Conservation (phyloP, 2,113 vertebrate genomes). For the Centropus unirufus region DNA sequence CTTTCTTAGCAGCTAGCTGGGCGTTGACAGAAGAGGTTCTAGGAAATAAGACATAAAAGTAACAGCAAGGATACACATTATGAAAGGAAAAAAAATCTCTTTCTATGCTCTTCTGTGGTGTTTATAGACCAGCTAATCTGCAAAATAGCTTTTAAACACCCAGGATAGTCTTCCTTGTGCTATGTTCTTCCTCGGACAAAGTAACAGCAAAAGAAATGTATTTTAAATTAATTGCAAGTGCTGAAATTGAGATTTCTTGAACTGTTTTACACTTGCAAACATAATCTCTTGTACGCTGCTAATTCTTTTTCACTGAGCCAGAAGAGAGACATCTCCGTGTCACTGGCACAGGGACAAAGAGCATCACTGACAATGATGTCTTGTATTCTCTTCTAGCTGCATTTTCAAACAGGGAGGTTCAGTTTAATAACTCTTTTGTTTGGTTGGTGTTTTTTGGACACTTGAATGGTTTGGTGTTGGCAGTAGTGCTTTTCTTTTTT, state of each 20-base stretch:
- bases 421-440: constrained; percentile 66
- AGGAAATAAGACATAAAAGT: not conserved
- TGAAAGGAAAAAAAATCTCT: not conserved
- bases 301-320: constrained; percentile 64
- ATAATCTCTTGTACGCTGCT: not conserved
- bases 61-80: not conserved
- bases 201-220: not conserved
- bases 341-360: constrained; percentile 45
- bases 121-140: not conserved
- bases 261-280: constrained; percentile 3
- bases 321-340: constrained; percentile 72
- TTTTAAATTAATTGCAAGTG: not conserved
- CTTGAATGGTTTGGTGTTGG: constrained; percentile 9
- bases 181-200: not conserved
- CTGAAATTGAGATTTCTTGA: not conserved
- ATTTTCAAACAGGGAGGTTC: not conserved
- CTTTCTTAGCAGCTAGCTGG: not conserved
- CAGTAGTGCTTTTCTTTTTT: not conserved
- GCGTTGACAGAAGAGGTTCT: not conserved
- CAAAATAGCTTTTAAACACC: not conserved
- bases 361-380: constrained; percentile 43
- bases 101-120: not conserved
- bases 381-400: constrained; percentile 52
- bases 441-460: constrained; percentile 46
- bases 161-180: not conserved